These are phyloP conservation scores for Choreutis nemorana DNA, from an alignment of 2,888 invertebrate species.

Conservation along the genomic window DNA sequence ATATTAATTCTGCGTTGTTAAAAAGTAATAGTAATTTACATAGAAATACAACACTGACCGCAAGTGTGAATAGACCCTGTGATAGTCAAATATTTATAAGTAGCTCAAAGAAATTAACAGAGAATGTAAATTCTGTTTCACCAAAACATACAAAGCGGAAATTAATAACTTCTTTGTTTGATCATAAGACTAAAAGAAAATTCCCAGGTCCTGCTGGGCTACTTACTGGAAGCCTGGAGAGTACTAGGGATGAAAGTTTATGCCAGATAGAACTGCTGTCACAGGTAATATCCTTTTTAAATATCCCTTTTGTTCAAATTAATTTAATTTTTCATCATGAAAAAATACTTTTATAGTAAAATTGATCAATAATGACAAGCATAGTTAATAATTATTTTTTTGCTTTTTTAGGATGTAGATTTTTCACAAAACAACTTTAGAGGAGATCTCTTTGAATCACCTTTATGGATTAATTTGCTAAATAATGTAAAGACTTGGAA, in stretches of 20 bases:
- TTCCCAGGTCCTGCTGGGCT: constrained; percentile 57
- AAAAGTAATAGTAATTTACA: neutral
- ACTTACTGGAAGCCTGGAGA: constrained; percentile 34
- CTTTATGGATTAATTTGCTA: constrained; percentile 36
- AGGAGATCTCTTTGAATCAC: constrained; percentile 39
- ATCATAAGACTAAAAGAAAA: constrained; percentile 47
- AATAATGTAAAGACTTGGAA: constrained; percentile 32
- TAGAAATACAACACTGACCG: no score
- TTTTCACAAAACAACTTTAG: constrained; percentile 34
- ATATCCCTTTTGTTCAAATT: neutral
- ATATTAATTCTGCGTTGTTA: no score
- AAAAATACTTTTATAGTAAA: neutral
- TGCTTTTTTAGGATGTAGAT: constrained; percentile 39
- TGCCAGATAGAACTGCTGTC: constrained; percentile 47
- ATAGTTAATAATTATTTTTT: neutral
- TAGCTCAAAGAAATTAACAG: neutral
- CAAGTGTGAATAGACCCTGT: neutral
- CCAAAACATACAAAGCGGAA: constrained; percentile 44
- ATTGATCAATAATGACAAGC: no score
- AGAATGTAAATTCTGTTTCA: constrained; percentile 12
- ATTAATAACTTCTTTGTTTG: constrained; percentile 45
- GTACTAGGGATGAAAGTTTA: constrained; percentile 35
- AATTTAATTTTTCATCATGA: neutral
- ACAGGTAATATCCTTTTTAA: constrained; percentile 29
- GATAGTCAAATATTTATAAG: neutral